Evolutionary conservation across 2,797 vertebrate genomes (phyloP).

Genomic region (Eulemur rubriventer): DNA sequence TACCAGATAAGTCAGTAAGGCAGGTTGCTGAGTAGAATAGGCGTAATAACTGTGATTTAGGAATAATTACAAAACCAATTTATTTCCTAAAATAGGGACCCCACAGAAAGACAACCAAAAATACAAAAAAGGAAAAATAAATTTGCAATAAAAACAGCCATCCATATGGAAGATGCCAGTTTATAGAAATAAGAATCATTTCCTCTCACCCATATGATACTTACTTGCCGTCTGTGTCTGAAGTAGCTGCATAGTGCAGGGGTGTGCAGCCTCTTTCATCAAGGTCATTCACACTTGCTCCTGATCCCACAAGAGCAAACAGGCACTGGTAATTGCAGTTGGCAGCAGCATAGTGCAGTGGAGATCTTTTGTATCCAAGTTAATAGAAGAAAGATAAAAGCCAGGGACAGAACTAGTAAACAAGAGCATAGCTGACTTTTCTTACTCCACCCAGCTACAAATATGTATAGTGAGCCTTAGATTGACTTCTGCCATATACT

Average conservation of each 20-base stretch:
- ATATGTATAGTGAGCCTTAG: neutral
- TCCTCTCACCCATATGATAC: slow-evolving; percentile 75
- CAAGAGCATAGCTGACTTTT: slow-evolving; percentile 59
- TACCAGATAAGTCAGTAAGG: neutral
- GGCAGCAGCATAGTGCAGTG: slow-evolving; percentile 98
- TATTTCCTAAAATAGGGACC: neutral
- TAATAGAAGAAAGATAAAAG: slow-evolving; percentile 76
- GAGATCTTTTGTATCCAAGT: slow-evolving; percentile 90
- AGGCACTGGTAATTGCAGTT: slow-evolving; percentile 99
- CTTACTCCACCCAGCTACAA: neutral
- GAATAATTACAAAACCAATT: slow-evolving; percentile 41
- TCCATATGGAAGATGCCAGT: neutral
- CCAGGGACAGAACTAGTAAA: slow-evolving; percentile 70
- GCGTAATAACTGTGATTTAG: neutral
- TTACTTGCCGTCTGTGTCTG: slow-evolving; percentile 98
- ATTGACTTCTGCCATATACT: neutral
- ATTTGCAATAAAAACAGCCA: neutral
- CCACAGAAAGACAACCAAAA: slow-evolving; percentile 17
- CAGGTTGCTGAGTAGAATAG: neutral
- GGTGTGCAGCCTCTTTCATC: slow-evolving; percentile 97
- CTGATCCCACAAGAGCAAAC: slow-evolving; percentile 98
- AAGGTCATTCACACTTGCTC: slow-evolving; percentile 97
- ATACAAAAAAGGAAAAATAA: neutral
- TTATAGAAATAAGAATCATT: neutral
- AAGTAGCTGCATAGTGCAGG: slow-evolving; percentile 97